Percentiles rank a stretch among this genome's conserved stretches.
These are phyloP conservation scores for Malurus melanocephalus DNA, from an alignment of 2,113 vertebrate genomes.

Conservation along the genomic window DNA sequence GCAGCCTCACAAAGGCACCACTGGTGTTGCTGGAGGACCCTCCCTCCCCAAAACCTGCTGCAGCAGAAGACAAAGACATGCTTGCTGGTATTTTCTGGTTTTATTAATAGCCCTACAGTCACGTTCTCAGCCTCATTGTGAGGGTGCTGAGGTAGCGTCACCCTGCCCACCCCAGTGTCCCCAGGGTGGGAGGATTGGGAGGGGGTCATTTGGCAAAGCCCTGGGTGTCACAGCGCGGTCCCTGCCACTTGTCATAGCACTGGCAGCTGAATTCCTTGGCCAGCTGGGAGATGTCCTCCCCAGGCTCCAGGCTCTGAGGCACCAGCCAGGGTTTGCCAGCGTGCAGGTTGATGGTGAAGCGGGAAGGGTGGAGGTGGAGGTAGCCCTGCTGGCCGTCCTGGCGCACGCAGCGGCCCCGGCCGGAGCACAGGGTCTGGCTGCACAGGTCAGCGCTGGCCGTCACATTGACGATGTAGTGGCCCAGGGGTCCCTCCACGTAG, in stretches of 20 bases:
- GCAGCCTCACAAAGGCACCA: not conserved
- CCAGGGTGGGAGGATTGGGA: accelerated
- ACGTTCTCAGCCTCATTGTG: not conserved
- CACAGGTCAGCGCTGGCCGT: slow-evolving; percentile 80
- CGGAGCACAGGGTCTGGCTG: slow-evolving; percentile 78
- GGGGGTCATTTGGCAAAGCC: not conserved
- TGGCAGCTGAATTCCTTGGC: slow-evolving; percentile 81
- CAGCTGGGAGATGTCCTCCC: slow-evolving; percentile 26
- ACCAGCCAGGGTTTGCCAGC: slow-evolving; percentile 50
- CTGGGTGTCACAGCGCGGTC: slow-evolving; percentile 55
- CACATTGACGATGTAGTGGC: slow-evolving; percentile 87
- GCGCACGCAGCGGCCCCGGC: slow-evolving; percentile 85
- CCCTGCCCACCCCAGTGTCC: not conserved
- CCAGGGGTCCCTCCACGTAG: slow-evolving; percentile 81
- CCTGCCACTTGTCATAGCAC: slow-evolving; percentile 84
- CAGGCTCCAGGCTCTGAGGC: slow-evolving; percentile 58
- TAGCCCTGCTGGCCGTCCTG: slow-evolving; percentile 62
- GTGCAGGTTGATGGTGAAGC: slow-evolving; percentile 70
- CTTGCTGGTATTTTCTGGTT: not conserved
- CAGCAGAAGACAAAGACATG: not conserved
- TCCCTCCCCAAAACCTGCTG: accelerated
- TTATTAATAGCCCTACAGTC: not conserved
- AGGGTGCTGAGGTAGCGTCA: not conserved
- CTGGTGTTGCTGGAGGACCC: not conserved
- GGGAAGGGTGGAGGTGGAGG: slow-evolving; percentile 79